Percentiles rank a stretch among this genome's conserved stretches.
Evolutionary conservation across 1,140 invertebrate species (phyloP).

Genomic region (Piezodorus guildinii): DNA sequence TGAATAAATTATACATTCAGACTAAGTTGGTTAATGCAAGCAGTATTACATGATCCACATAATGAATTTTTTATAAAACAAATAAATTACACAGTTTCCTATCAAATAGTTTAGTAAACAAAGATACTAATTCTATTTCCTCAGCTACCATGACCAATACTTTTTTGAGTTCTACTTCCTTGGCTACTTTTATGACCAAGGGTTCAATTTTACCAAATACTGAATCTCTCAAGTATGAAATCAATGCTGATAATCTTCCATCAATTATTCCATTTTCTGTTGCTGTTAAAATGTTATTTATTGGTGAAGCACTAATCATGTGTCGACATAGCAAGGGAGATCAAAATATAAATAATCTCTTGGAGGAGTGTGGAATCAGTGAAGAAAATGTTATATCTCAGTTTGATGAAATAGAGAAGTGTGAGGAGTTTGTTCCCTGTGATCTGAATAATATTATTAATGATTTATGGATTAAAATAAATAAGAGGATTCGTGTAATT

Average conservation of each 20-base stretch:
- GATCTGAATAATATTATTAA: slow-evolving; percentile 2
- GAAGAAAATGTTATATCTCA: neutral
- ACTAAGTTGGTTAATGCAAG: slow-evolving; percentile 17
- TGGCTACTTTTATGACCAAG: neutral
- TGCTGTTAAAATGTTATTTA: slow-evolving; percentile 13
- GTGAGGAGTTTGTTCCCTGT: neutral
- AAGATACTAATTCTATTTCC: neutral
- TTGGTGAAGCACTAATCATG: slow-evolving; percentile 16
- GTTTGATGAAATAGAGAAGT: slow-evolving; percentile 1
- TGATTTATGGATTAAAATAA: slow-evolving; percentile 15
- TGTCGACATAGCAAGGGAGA: neutral
- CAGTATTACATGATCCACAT: slow-evolving; percentile 10
- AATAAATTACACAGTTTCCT: neutral
- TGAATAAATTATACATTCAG: slow-evolving; percentile 11
- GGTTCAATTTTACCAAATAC: neutral
- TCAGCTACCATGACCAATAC: neutral
- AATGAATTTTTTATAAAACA: slow-evolving; percentile 13
- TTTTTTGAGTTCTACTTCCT: too few species aligned
- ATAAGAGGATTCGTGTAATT: neutral
- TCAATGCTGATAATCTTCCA: slow-evolving; percentile 12
- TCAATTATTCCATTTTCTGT: slow-evolving; percentile 10
- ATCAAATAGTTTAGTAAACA: neutral
- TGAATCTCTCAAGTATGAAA: neutral
- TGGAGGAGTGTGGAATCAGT: neutral
- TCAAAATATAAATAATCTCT: neutral